Evolutionary conservation across 1,140 invertebrate species (phyloP).

Genomic region (Potamilus streckersoni): DNA sequence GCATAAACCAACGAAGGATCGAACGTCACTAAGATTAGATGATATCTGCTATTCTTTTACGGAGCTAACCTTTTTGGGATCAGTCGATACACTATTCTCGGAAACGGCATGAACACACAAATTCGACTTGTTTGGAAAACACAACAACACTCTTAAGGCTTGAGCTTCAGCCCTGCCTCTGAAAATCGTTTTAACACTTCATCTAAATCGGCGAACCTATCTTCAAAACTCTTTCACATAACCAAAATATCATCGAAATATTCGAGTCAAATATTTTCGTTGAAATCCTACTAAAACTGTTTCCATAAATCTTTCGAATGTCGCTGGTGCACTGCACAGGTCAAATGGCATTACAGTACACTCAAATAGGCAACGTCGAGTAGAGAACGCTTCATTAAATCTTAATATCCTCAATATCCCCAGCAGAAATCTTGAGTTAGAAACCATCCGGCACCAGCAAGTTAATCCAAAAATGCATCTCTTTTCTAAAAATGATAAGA

Average conservation of each 20-base stretch:
- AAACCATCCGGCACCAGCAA: slow-evolving; percentile 7
- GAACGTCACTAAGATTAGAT: slow-evolving; percentile 34
- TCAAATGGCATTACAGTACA: slow-evolving; percentile 30
- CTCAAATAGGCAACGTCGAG: slow-evolving; percentile 22
- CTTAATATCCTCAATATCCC: slow-evolving; percentile 36
- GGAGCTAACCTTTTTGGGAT: slow-evolving; percentile 43
- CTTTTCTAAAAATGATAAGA: slow-evolving; percentile 34
- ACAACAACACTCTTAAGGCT: slow-evolving; percentile 52
- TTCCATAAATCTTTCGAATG: slow-evolving; percentile 22
- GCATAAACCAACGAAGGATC: slow-evolving; percentile 44
- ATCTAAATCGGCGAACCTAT: slow-evolving; percentile 4
- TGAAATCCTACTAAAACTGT: not conserved
- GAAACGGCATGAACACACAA: slow-evolving; percentile 37
- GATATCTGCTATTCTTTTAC: slow-evolving; percentile 47
- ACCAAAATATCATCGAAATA: not conserved
- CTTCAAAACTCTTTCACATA: not conserved
- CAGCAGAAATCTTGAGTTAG: slow-evolving; percentile 29
- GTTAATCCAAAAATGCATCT: slow-evolving; percentile 27
- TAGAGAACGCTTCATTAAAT: slow-evolving; percentile 25
- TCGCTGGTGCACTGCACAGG: slow-evolving; percentile 10
- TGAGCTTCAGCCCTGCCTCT: slow-evolving; percentile 24
- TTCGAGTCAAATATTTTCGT: not conserved
- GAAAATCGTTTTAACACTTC: slow-evolving; percentile 9
- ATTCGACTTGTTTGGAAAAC: slow-evolving; percentile 38
- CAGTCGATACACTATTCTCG: slow-evolving; percentile 31